Conservation (phyloP, 2,888 invertebrate genomes). For the Caenorhabditis auriculariae region DNA sequence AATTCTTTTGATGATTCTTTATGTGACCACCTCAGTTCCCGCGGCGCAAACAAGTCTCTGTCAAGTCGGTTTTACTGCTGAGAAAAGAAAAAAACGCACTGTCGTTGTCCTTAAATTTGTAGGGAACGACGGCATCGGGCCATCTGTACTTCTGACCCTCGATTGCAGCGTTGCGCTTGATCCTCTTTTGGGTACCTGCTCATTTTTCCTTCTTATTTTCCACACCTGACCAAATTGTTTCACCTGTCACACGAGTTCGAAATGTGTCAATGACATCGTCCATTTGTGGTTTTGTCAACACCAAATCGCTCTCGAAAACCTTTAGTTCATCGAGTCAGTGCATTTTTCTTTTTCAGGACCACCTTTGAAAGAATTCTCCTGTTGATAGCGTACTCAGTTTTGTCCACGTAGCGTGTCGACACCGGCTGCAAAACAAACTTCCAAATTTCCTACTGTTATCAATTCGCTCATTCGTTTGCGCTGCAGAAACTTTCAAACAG, state of each 20-base stretch:
- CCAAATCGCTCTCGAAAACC: slow-evolving; percentile 40
- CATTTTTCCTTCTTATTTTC: neutral
- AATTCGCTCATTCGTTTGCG: no score
- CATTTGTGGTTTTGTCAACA: slow-evolving; percentile 34
- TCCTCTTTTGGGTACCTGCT: slow-evolving; percentile 6
- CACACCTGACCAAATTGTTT: no score
- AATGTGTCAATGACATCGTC: slow-evolving; percentile 37
- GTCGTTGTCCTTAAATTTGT: slow-evolving; percentile 28
- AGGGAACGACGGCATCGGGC: slow-evolving; percentile 37
- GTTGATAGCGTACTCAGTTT: slow-evolving; percentile 34
- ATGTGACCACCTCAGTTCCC: no score
- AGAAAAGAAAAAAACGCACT: slow-evolving; percentile 8
- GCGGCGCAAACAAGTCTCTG: no score
- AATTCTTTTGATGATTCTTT: no score
- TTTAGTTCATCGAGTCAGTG: neutral
- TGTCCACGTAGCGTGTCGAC: slow-evolving; percentile 18
- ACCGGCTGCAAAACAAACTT: slow-evolving; percentile 11
- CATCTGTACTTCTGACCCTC: slow-evolving; percentile 37
- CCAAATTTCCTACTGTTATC: no score
- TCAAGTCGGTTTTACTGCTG: neutral
- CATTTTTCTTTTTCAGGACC: neutral
- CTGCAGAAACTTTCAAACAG: no score
- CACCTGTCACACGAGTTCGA: slow-evolving; percentile 23
- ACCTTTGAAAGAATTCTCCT: slow-evolving; percentile 31
- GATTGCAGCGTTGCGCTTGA: slow-evolving; percentile 34